Percentiles rank a stretch among this genome's conserved stretches.
These are phyloP conservation scores for Acanthosepion pharaonis DNA, from an alignment of 2,888 invertebrate species.

Conservation along the genomic window DNA sequence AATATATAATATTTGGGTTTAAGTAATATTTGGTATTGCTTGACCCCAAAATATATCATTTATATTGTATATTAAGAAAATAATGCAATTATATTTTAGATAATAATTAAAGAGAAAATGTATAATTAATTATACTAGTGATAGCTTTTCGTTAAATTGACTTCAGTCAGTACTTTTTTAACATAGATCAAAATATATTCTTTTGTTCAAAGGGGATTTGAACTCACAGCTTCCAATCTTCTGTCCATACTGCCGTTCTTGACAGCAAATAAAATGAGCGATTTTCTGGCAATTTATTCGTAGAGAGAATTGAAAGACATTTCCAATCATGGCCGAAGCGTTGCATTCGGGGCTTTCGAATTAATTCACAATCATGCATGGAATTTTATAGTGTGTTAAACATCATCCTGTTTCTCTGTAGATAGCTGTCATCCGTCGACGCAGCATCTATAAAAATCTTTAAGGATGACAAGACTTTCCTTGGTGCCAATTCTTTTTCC, in stretches of 20 bases:
- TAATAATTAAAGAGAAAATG: not conserved
- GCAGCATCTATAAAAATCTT: conserved; percentile 8
- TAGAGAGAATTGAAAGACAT: not conserved
- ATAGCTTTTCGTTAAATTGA: too few relatives aligned
- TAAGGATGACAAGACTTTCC: not conserved
- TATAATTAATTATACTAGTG: too few relatives aligned
- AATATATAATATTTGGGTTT: too few relatives aligned
- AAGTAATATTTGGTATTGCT: too few relatives aligned
- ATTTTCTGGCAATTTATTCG: not conserved
- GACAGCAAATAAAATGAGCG: not conserved
- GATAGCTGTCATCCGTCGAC: conserved; percentile 33
- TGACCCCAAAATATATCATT: too few relatives aligned
- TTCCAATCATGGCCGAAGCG: not conserved
- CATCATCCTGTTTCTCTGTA: not conserved
- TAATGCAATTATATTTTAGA: too few relatives aligned
- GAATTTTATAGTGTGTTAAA: not conserved
- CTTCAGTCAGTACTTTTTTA: too few relatives aligned
- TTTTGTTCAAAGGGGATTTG: not conserved
- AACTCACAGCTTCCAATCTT: not conserved
- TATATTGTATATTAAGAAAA: too few relatives aligned
- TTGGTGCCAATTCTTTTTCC: conserved; percentile 9
- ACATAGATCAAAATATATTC: not conserved
- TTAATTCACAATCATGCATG: conserved; percentile 9
- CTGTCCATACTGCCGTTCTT: not conserved
- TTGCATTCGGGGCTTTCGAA: not conserved